Base-by-base conservation (phyloP, 2,888 invertebrate species). In the Drosophila stalkeri region DNA sequence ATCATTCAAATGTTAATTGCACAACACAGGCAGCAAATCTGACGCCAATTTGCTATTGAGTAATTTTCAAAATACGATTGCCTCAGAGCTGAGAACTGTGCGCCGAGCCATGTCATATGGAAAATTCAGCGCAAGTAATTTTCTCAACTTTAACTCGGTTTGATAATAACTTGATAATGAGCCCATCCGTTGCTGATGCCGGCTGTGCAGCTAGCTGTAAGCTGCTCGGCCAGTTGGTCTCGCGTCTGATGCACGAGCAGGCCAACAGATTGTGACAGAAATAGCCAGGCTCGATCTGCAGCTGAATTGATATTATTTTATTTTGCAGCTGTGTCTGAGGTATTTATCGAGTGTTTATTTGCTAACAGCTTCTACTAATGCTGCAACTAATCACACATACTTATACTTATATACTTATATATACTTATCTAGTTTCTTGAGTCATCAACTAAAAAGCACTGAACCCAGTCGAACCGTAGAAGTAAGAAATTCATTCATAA, bases 91-190 rank as follows among this genome's bases (percentile, higher is more conserved):
- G 12, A 74, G 60, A 69, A 35, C 49, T 52, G 39, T 47, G 65
- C 35, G 35, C 60, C 33, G 27, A 27, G 39, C 3, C 31, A 31
- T 16, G 20, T n/a, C 37, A 57, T 81, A 79, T 74, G 72, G 55
- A 62, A 81, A 79, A 77, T n/a, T 72, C 55, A 64, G 64, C 63
- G 57, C 63, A 72, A 73, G 72, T 64, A 54, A 74, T 80, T 81
- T 74, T 57, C 70, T 64, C 60, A 41, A 60, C 80, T 59, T 47
- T 27, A 74, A 37, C 43, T 80, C 31, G 51, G 51, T 67, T 76
- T 83, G 73, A 82, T 86, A 86, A 88, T 85, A 82, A 79, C 81
- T 71, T 72, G 77, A 85, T 87, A 87, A 87, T 86, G 80, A 86
- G 88, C 76, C 68, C 80, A 84, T 78, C 88, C 84, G 82, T 59